These are phyloP conservation scores for Regulus satrapa DNA, from an alignment of 2,113 vertebrate genomes.

Conservation along the genomic window DNA sequence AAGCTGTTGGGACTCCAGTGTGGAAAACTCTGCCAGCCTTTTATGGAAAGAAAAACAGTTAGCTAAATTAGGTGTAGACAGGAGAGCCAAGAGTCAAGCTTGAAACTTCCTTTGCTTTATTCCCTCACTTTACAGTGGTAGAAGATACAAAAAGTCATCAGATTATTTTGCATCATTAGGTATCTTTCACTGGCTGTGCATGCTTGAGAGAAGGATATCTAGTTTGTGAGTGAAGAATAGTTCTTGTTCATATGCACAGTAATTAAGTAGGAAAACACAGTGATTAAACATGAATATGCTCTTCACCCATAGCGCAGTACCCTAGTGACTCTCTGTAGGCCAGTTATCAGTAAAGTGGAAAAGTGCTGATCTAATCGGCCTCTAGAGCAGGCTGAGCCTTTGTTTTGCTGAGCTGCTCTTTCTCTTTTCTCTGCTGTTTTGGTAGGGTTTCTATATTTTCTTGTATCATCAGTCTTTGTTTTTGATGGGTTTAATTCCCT, in stretches of 20 bases:
- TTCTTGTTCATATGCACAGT: background rate
- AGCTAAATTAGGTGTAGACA: background rate
- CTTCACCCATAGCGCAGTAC: background rate
- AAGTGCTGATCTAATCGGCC: background rate
- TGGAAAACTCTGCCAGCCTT: background rate
- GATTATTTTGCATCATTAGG: background rate
- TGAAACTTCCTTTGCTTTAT: background rate
- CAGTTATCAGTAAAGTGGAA: background rate
- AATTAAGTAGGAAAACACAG: background rate
- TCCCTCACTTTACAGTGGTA: background rate
- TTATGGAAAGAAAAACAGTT: background rate
- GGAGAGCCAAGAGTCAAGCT: background rate
- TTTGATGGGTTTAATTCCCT: background rate
- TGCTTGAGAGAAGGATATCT: background rate
- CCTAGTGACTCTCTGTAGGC: background rate
- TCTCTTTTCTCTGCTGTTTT: background rate
- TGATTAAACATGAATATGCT: background rate
- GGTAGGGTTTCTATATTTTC: background rate
- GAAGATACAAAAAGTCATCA: background rate
- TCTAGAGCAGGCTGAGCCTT: background rate
- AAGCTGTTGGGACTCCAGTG: background rate
- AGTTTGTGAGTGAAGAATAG: background rate
- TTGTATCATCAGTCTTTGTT: background rate
- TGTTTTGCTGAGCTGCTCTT: background rate
- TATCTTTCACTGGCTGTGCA: background rate